Base-by-base conservation (phyloP, 2,797 vertebrate species). In the Pogoniulus pusillus region DNA sequence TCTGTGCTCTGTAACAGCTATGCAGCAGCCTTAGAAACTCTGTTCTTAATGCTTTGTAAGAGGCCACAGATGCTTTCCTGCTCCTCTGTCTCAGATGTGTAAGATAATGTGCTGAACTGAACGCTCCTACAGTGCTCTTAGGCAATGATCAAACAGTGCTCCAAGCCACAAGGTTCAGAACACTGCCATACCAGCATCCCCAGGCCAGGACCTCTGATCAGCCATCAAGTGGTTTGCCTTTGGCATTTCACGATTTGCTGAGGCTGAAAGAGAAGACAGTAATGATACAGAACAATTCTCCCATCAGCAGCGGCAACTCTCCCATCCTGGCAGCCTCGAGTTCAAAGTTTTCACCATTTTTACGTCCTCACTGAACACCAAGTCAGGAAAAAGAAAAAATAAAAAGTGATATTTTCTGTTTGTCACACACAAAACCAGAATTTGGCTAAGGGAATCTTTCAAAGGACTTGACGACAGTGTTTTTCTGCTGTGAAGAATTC, bases 231-330 rank as follows among this genome's bases (percentile, higher is more conserved):
- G 92, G 93, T 95, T 90, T 90, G 81, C 83, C 55, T 74, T 63
- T 74, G 92, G 93, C 92, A 84, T 87, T 76, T 84, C 78, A 90
- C 45, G 59, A 89, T 89, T 60, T 86, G 85, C 91, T 93, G 92
- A 82, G 91, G 91, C 77, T 89, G 91, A 91, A 93, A 94, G 84
- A 83, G 66, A 93, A 93, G 82, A 66, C 82, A 80, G 43, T 91
- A 95, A 92, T 87, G 32, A 93, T 41, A 87, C 16, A 81, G 93
- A 78, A 72, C 86, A 88, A 65, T 73, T 71, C 84, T 73, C 88
- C 84, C 86, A 89, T 87, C 72, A 87, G 86, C 91, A 72, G 43
- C 12, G 45, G 86, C 91, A 91, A 89, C 39, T 39, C 39, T 39
- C 41, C 39, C 54, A 82, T 68, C 86, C 63, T 4, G 2, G 62